phyloP scores from a whole-genome alignment of 2,113 vertebrate genomes.

The Xyliphius kryptos region DNA sequence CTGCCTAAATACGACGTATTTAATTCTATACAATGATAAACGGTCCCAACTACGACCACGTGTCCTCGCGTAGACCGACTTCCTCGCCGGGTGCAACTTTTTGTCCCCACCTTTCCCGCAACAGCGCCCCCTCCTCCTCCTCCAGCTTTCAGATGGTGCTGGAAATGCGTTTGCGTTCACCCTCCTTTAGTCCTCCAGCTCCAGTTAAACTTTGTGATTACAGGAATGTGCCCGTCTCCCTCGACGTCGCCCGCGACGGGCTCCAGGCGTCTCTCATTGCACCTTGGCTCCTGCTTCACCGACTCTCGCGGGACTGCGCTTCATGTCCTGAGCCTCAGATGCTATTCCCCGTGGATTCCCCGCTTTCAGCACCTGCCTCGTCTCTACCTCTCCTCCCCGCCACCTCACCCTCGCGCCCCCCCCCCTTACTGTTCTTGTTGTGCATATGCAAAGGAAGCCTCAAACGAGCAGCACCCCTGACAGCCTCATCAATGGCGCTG shows the following conservation, averaged over 20 bases:
- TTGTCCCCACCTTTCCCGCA: too few species aligned
- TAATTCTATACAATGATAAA: too few species aligned
- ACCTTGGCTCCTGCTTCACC: constrained; percentile 30
- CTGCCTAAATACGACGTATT: too few species aligned
- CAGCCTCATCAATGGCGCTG: constrained; percentile 70
- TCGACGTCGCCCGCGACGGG: constrained; percentile 26
- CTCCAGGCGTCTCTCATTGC: constrained; percentile 31
- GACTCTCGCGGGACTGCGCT: constrained; percentile 32
- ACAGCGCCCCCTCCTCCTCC: constrained; percentile 4
- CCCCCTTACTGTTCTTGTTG: constrained; percentile 44
- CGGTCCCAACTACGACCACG: too few species aligned
- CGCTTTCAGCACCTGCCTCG: constrained; percentile 38
- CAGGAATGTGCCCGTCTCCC: constrained; percentile 18
- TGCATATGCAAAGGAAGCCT: constrained; percentile 72
- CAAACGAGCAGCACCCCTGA: constrained; percentile 70
- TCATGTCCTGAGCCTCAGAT: constrained; percentile 40
- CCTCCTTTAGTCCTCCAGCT: constrained; percentile 13
- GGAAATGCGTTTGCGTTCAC: neutral
- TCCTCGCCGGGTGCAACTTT: too few species aligned
- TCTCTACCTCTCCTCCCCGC: constrained; percentile 31
- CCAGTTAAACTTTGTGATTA: constrained; percentile 40
- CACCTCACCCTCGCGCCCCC: constrained; percentile 14
- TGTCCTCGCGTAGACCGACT: too few species aligned
- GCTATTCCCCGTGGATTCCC: constrained; percentile 37
- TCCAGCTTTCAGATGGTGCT: constrained; percentile 31